These are phyloP conservation scores for Turritopsis dohrnii DNA, from an alignment of 30 jellyfish, hydroid and myxozoan species.

Conservation along the genomic window DNA sequence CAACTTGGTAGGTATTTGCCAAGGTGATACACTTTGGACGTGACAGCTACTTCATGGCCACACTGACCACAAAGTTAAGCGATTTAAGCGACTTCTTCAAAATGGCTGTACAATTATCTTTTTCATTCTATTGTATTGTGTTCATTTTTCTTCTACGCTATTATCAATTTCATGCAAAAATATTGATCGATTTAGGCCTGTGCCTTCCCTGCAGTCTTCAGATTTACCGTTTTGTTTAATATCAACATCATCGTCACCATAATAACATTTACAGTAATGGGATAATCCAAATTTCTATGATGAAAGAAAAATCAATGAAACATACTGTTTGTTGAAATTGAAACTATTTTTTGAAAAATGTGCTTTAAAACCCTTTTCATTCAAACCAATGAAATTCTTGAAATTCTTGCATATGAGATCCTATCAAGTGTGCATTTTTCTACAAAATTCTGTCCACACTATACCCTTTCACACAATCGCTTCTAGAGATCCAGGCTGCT, in stretches of 20 bases:
- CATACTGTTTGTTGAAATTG: not conserved
- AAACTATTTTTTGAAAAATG: no score
- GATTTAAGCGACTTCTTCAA: no score
- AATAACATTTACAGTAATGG: not conserved
- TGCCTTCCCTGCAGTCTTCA: not conserved
- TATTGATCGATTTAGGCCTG: not conserved
- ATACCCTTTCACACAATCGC: not conserved
- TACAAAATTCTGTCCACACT: no score
- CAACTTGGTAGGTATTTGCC: no score
- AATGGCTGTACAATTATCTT: not conserved
- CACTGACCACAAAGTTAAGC: no score
- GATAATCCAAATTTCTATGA: constrained; percentile 1
- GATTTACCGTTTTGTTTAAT: not conserved
- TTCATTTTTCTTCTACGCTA: not conserved
- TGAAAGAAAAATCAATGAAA: not conserved
- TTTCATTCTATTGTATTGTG: no score
- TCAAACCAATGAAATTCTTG: no score
- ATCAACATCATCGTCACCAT: not conserved
- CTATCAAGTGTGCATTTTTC: no score
- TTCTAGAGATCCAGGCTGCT: not conserved
- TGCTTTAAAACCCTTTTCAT: no score
- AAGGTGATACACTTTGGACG: no score
- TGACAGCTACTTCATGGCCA: no score
- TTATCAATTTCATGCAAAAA: not conserved
- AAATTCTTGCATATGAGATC: no score